Evolutionary conservation across 1,140 invertebrate species (phyloP).

Genomic region (Notospermus geniculatus): DNA sequence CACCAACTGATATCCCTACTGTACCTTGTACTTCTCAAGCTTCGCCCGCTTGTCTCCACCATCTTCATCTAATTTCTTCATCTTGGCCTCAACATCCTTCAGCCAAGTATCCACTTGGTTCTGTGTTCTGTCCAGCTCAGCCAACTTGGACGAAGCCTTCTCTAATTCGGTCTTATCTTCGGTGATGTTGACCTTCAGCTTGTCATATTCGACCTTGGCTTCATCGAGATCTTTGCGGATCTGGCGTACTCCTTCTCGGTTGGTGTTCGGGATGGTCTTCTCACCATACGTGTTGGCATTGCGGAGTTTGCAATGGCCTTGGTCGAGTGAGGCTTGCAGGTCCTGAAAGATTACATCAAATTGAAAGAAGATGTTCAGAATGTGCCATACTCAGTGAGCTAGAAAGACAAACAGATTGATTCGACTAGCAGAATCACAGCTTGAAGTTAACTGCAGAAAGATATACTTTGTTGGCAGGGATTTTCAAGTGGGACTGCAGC

Average conservation of each 20-base stretch:
- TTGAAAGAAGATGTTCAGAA: background rate
- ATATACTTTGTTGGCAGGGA: too few relatives aligned
- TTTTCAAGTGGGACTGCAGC: too few relatives aligned
- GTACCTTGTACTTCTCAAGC: constrained; percentile 82
- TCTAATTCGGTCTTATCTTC: constrained; percentile 46
- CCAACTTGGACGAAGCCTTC: constrained; percentile 53
- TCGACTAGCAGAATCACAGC: too few relatives aligned
- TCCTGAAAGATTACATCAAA: constrained; percentile 29
- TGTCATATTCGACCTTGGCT: constrained; percentile 43
- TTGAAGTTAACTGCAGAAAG: too few relatives aligned
- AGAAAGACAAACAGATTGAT: too few relatives aligned
- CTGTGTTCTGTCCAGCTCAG: constrained; percentile 66
- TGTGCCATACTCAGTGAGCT: too few relatives aligned
- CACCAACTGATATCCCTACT: too few relatives aligned
- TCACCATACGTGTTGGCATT: constrained; percentile 43
- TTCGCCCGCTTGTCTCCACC: constrained; percentile 78
- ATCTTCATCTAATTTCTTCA: constrained; percentile 55
- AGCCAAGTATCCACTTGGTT: constrained; percentile 82
- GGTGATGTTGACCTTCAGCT: constrained; percentile 45
- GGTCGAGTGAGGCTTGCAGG: constrained; percentile 45
- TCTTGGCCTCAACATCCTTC: constrained; percentile 79
- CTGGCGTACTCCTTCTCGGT: constrained; percentile 36
- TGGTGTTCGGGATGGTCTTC: constrained; percentile 43
- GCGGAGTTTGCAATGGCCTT: constrained; percentile 41
- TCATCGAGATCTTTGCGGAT: constrained; percentile 42